phyloP scores from a whole-genome alignment of 2,888 invertebrate genomes.

The Micoletzkya japonica region DNA sequence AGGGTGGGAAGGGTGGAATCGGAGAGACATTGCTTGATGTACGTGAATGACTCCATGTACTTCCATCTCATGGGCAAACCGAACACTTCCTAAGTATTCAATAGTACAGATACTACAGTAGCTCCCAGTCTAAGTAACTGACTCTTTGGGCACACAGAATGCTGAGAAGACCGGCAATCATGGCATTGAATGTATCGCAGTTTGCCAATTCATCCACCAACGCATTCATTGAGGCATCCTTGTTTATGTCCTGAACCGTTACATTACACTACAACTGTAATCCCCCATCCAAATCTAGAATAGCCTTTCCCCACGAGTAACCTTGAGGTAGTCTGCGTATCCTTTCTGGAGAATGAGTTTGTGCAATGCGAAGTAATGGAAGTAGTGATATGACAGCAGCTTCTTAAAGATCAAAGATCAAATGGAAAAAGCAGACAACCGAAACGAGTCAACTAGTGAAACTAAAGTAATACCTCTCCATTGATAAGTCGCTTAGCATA shows the following conservation, averaged over 20 bases:
- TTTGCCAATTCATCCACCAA: neutral
- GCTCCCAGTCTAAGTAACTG: neutral
- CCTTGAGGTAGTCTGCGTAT: neutral
- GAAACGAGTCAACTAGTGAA: neutral
- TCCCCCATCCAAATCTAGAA: neutral
- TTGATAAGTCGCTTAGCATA: constrained; percentile 9
- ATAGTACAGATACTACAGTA: neutral
- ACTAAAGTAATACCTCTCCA: constrained; percentile 4
- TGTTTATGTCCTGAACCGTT: neutral
- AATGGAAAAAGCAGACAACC: neutral
- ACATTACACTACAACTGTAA: neutral
- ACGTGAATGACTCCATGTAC: too few species aligned
- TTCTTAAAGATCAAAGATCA: neutral
- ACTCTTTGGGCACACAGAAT: neutral
- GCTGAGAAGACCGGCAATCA: neutral
- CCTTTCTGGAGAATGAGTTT: neutral
- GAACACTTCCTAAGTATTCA: too few species aligned
- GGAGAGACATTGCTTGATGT: too few species aligned
- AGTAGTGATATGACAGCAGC: constrained; percentile 6
- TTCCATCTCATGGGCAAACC: too few species aligned
- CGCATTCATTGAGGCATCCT: neutral
- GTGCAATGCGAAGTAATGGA: constrained; percentile 14
- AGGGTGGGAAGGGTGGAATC: too few species aligned
- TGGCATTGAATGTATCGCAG: neutral
- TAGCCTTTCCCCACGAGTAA: neutral